phyloP scores from a whole-genome alignment of 1,140 invertebrate genomes.

The Drosophila athabasca region DNA sequence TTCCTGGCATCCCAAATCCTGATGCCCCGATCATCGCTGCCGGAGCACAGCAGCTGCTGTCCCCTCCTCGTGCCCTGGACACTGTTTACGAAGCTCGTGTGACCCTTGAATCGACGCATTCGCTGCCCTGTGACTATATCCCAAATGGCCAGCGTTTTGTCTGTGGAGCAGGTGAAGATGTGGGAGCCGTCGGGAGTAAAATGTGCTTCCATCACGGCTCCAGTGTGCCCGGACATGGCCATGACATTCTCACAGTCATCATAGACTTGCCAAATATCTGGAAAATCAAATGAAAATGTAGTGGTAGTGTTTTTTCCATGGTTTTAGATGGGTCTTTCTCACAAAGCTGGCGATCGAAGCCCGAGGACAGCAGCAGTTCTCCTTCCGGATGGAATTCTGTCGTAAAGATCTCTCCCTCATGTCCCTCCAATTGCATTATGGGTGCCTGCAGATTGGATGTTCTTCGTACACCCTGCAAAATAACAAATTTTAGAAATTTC shows the following conservation, averaged over 20 bases:
- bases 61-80: slow-evolving; percentile 93
- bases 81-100: slow-evolving; percentile 95
- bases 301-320: too few relatives aligned
- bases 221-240: slow-evolving; percentile 95
- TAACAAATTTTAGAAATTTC: background rate
- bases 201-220: slow-evolving; percentile 97
- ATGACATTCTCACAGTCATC: slow-evolving; percentile 99
- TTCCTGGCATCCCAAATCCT: slow-evolving; percentile 95
- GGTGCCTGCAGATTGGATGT: slow-evolving; percentile 96
- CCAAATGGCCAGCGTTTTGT: slow-evolving; percentile 98
- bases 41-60: slow-evolving; percentile 94
- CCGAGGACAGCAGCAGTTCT: slow-evolving; percentile 95
- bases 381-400: slow-evolving; percentile 98
- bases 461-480: slow-evolving; percentile 86
- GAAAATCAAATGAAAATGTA: slow-evolving; percentile 56
- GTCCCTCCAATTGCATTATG: slow-evolving; percentile 98
- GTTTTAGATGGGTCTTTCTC: slow-evolving; percentile 83
- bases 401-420: slow-evolving; percentile 97
- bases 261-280: slow-evolving; percentile 98
- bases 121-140: slow-evolving; percentile 94
- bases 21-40: slow-evolving; percentile 97
- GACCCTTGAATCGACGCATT: slow-evolving; percentile 96
- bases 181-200: slow-evolving; percentile 97
- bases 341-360: slow-evolving; percentile 99
- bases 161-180: slow-evolving; percentile 96